Conservation (phyloP, 2,888 invertebrate genomes). For the Thecocarcelia acutangulata region DNA sequence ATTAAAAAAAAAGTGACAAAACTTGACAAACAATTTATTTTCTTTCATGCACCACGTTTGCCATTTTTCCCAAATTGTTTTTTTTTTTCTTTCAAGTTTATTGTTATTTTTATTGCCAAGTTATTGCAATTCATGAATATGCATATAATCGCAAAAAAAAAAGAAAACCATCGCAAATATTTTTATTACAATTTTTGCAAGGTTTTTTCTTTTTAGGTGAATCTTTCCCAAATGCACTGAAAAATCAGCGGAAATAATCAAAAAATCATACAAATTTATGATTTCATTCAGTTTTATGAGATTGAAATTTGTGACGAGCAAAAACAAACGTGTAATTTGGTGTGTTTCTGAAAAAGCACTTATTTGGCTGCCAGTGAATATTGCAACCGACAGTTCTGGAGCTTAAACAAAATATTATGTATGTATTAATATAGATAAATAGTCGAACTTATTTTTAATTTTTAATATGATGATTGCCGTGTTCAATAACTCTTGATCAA, state of each 20-base stretch:
- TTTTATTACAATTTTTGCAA: not conserved
- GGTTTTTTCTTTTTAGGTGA: conserved; percentile 7
- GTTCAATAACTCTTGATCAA: too few relatives aligned
- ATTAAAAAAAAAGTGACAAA: not conserved
- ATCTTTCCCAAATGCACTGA: conserved; percentile 37
- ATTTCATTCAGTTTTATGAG: conserved; percentile 58
- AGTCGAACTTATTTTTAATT: too few relatives aligned
- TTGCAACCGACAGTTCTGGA: not conserved
- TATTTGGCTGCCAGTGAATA: not conserved
- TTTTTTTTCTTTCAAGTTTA: conserved; percentile 21
- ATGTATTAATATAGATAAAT: too few relatives aligned
- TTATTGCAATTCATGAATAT: conserved; percentile 45
- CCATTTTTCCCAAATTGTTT: not conserved
- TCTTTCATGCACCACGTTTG: conserved; percentile 5
- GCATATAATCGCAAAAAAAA: not conserved
- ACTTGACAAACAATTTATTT: conserved; percentile 35
- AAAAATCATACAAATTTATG: conserved; percentile 60
- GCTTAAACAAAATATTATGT: too few relatives aligned
- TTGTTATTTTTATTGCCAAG: conserved; percentile 26
- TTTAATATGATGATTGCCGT: too few relatives aligned
- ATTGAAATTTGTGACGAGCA: conserved; percentile 48
- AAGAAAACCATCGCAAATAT: conserved; percentile 5
- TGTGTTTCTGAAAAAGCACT: conserved; percentile 7
- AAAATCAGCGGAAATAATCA: conserved; percentile 55
- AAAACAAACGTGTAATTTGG: conserved; percentile 19